Evolutionary conservation across 2,113 vertebrate species (phyloP).

Genomic region (Urocitellus parryii): DNA sequence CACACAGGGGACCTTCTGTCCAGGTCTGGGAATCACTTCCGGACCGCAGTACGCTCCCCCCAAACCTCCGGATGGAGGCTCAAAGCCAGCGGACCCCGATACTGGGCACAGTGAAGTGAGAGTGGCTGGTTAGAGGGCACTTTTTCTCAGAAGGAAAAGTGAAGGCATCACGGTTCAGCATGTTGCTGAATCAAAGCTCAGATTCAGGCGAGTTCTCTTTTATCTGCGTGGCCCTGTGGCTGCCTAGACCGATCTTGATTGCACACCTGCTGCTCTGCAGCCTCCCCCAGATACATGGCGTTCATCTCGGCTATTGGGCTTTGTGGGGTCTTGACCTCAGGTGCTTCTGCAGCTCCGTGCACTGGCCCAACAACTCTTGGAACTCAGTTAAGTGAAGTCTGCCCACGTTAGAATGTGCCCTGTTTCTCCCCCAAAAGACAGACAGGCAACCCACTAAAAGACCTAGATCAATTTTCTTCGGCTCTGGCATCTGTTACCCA

Average conservation of each 20-base stretch:
- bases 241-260: neutral
- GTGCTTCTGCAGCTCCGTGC: neutral
- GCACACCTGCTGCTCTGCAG: conserved; percentile 12
- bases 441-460: neutral
- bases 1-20: neutral
- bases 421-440: neutral
- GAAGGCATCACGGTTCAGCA: conserved; percentile 26
- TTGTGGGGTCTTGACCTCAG: no score
- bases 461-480: neutral
- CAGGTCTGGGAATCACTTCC: neutral
- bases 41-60: neutral
- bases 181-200: conserved; percentile 42
- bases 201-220: neutral
- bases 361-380: neutral
- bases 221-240: neutral
- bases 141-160: conserved; percentile 51
- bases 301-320: neutral
- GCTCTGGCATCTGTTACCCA: neutral
- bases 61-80: neutral
- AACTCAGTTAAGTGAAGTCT: neutral
- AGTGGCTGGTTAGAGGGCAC: neutral
- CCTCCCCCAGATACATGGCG: neutral
- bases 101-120: neutral
- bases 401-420: neutral
- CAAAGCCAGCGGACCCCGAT: neutral